These are phyloP conservation scores for Candidula unifasciata DNA, from an alignment of 2,888 invertebrate genomes.

Conservation along the genomic window DNA sequence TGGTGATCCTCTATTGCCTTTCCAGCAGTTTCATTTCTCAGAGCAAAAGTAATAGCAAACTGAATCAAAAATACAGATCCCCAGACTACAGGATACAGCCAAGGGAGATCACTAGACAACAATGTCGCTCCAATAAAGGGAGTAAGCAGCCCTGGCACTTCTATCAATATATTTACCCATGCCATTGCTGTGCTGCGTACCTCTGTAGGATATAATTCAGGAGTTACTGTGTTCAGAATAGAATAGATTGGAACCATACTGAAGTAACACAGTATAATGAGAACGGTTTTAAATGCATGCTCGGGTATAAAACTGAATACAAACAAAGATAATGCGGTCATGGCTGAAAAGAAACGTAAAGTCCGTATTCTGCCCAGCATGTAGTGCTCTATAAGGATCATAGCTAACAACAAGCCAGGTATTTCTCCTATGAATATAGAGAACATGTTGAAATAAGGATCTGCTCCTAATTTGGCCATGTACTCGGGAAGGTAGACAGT, in stretches of 20 bases:
- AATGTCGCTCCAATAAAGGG: conserved; percentile 68
- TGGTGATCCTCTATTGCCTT: conserved; percentile 58
- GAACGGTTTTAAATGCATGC: conserved; percentile 63
- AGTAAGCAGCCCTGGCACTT: conserved; percentile 66
- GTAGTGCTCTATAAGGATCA: conserved; percentile 67
- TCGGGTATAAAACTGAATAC: conserved; percentile 65
- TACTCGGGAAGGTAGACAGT: conserved; percentile 71
- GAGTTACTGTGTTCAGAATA: conserved; percentile 70
- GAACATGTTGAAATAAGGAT: conserved; percentile 70
- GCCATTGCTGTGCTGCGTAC: conserved; percentile 70
- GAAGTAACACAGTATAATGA: conserved; percentile 68
- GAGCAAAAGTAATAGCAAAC: conserved; percentile 61
- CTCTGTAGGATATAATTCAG: conserved; percentile 69
- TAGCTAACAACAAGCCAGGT: conserved; percentile 68
- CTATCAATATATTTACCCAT: conserved; percentile 67
- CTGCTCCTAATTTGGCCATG: conserved; percentile 63
- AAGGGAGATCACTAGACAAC: conserved; percentile 62
- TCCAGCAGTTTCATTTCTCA: conserved; percentile 65
- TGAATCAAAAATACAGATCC: conserved; percentile 65
- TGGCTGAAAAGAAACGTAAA: conserved; percentile 65
- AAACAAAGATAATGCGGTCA: conserved; percentile 61
- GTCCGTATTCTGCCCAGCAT: conserved; percentile 69
- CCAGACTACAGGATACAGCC: conserved; percentile 71
- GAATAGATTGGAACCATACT: conserved; percentile 73
- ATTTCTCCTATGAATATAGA: conserved; percentile 70